phyloP scores from a whole-genome alignment of 2,113 vertebrate species.

The Manacus vitellinus region DNA sequence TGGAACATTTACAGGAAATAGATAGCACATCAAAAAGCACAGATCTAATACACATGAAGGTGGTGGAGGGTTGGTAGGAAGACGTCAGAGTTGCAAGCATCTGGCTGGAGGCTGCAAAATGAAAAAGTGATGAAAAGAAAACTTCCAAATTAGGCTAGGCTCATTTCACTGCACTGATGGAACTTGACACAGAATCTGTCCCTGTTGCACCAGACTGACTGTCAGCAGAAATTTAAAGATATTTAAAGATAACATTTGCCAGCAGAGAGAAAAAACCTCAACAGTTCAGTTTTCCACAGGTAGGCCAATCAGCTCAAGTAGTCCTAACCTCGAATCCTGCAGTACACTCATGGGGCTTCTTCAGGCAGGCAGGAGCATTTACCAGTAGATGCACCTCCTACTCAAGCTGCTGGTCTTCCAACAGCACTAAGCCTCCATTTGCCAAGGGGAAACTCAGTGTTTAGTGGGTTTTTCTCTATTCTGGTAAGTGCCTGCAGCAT shows the following conservation, averaged over 20 bases:
- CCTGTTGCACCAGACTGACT: background rate
- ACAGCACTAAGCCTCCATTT: background rate
- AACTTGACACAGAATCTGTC: background rate
- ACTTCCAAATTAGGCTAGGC: background rate
- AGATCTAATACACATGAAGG: background rate
- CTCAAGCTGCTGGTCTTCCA: background rate
- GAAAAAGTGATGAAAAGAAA: conserved; percentile 21
- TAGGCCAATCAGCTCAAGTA: background rate
- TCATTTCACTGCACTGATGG: background rate
- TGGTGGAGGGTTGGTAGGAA: background rate
- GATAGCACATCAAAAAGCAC: conserved; percentile 20
- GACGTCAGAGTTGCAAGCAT: background rate
- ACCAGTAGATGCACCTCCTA: background rate
- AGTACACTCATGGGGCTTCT: fast-evolving
- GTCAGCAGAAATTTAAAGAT: background rate
- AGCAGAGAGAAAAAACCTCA: background rate
- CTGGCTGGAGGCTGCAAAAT: conserved; percentile 11
- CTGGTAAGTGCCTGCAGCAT: background rate
- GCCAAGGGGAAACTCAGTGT: background rate
- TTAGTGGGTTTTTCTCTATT: background rate
- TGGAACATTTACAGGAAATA: conserved; percentile 36
- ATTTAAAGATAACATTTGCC: background rate
- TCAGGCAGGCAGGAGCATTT: background rate
- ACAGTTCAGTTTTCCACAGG: background rate
- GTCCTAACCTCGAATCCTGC: background rate